Base-by-base conservation (phyloP, 2,797 vertebrate genomes). In the Macrochelys suwanniensis region DNA sequence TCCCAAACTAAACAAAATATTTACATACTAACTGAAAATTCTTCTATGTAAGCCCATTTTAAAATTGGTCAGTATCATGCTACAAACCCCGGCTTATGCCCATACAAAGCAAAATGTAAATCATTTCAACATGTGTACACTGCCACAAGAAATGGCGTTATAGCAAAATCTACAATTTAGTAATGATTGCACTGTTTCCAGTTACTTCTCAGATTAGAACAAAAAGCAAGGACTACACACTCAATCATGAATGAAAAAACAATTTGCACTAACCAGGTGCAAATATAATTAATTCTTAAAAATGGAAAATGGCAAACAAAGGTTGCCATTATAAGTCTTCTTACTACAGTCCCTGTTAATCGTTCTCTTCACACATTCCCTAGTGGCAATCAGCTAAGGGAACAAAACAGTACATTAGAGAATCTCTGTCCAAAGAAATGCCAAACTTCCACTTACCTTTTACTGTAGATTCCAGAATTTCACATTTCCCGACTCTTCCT, bases 401-500 rank as follows among this genome's bases (percentile, higher is more conserved):
- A 92, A 82, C 5, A 80, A 26, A 89, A 59, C 1, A 57, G 25
- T 47, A 61, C 89, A 4, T 33, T 45, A 47, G 8, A 56, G 16
- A n/a, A 11, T 28, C 9, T 2, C 89, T 59, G 8, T 6, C 31
- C 79, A 59, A n/a, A 11, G 9, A 47, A 91, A 88, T 19, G 71
- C 57, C 31, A 19, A 88, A 71, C 88, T 92, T 78, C 9, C 54
- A 3, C 50, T 87, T 4, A 97, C 90, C 94, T 92, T 65, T 25
- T 85, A 50, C 10, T 2, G n/a, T 89, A 47, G 42, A 51, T 54
- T 78, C 78, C 83, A 87, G 76, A 87, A 76, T 45, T 19, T 23
- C 82, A 56, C 2, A 51, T 9, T 59, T 88, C 79, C n/a, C 51
- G 28, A 0, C 80, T 80, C 5, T 82, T 86, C 94, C 95, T 97